Conservation (phyloP, 2,797 vertebrate species). For the Pyrocephalus nanus region DNA sequence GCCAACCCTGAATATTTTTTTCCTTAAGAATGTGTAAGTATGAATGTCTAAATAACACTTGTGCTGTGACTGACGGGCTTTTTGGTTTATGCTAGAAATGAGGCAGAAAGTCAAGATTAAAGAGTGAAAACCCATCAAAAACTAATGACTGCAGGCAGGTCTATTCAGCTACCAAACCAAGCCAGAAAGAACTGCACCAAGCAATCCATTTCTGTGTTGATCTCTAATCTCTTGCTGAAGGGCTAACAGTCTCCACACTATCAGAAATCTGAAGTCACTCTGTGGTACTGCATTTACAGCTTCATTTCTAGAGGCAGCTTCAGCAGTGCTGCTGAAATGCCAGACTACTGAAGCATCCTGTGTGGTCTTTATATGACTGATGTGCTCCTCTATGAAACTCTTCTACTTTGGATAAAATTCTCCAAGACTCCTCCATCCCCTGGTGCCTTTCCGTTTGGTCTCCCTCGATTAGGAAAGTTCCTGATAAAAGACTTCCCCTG, state of each 20-base stretch:
- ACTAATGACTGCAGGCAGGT: neutral
- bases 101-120: neutral
- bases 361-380: neutral
- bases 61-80: neutral
- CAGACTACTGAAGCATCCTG: neutral
- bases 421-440: neutral
- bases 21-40: neutral
- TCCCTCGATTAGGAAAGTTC: neutral
- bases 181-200: neutral
- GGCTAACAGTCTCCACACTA: neutral
- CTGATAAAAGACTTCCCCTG: neutral
- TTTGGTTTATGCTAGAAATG: neutral
- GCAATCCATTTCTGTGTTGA: neutral
- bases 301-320: neutral
- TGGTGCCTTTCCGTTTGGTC: neutral
- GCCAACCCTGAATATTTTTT: neutral
- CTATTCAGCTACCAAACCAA: neutral
- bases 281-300: neutral
- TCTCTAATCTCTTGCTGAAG: neutral
- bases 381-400: neutral
- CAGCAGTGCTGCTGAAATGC: neutral
- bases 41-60: neutral
- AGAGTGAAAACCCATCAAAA: neutral
- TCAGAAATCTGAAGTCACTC: slow-evolving; percentile 3
- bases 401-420: neutral